A percentile compares a stretch with the other conserved stretches of the same genome.
Evolutionary conservation across 2,888 invertebrate genomes (phyloP).

Genomic region (Sialis fuliginosa): DNA sequence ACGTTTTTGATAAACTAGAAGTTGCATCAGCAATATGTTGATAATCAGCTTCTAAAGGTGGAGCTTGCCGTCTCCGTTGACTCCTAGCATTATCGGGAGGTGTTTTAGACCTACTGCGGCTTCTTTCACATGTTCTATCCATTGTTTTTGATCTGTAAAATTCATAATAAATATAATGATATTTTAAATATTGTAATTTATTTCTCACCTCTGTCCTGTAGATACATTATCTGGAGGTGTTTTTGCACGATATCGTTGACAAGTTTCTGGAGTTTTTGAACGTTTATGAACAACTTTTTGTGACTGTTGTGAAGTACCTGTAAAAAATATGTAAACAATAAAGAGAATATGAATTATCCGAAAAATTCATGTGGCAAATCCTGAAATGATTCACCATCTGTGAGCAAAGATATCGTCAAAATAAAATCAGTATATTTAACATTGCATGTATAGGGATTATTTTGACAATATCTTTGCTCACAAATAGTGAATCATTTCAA

Average conservation of each 20-base stretch:
- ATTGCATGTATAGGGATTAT: no score
- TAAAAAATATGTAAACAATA: background rate
- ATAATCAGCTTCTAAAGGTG: conserved; percentile 29
- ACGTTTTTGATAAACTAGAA: background rate
- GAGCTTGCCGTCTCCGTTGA: conserved; percentile 13
- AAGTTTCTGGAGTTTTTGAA: conserved; percentile 5
- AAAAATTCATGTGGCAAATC: background rate
- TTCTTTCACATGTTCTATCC: conserved; percentile 20
- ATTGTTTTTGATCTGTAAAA: conserved; percentile 16
- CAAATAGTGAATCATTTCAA: no score
- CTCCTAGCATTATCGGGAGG: conserved; percentile 21
- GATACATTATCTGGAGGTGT: background rate
- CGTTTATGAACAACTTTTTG: background rate
- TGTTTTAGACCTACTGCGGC: conserved; percentile 21
- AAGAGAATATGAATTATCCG: background rate
- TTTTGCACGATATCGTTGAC: conserved; percentile 1
- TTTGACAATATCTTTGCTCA: no score
- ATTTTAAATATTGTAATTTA: background rate
- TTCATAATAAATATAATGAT: no score
- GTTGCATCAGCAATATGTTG: conserved; percentile 37
- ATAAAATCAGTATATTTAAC: no score
- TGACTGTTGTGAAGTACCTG: background rate
- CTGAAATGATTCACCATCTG: no score
- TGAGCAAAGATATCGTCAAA: no score
- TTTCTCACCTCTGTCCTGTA: background rate